These are phyloP conservation scores for Neotoma lepida DNA, from an alignment of 2,113 vertebrate species.

Conservation along the genomic window DNA sequence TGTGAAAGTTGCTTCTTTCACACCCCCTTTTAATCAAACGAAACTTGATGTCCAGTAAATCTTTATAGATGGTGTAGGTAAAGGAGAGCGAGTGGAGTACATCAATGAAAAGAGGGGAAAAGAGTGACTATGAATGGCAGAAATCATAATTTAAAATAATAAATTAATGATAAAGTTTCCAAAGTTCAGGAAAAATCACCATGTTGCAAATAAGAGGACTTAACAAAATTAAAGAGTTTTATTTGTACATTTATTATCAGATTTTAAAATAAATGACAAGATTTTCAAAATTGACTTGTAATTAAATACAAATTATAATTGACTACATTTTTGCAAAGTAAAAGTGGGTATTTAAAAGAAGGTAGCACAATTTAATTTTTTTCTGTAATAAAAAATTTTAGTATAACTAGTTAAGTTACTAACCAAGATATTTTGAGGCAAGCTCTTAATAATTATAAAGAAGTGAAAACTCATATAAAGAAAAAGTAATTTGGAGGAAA, in stretches of 20 bases:
- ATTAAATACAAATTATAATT: not conserved
- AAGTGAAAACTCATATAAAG: not conserved
- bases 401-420: not conserved
- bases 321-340: not conserved
- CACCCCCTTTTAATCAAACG: no score
- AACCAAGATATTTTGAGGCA: not conserved
- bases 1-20: no score
- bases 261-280: not conserved
- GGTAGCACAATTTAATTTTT: not conserved
- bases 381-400: not conserved
- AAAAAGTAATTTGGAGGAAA: not conserved
- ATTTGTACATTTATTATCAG: not conserved
- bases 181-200: not conserved
- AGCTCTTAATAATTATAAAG: not conserved
- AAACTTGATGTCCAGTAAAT: not conserved
- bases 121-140: not conserved
- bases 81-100: accelerated
- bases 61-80: not conserved
- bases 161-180: not conserved
- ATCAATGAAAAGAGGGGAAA: not conserved
- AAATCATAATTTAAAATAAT: not conserved
- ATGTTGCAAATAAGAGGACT: not conserved
- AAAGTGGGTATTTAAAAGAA: not conserved
- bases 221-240: not conserved
- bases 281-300: not conserved